phyloP scores from a whole-genome alignment of 1,140 invertebrate species.

The Drosophila melanica region DNA sequence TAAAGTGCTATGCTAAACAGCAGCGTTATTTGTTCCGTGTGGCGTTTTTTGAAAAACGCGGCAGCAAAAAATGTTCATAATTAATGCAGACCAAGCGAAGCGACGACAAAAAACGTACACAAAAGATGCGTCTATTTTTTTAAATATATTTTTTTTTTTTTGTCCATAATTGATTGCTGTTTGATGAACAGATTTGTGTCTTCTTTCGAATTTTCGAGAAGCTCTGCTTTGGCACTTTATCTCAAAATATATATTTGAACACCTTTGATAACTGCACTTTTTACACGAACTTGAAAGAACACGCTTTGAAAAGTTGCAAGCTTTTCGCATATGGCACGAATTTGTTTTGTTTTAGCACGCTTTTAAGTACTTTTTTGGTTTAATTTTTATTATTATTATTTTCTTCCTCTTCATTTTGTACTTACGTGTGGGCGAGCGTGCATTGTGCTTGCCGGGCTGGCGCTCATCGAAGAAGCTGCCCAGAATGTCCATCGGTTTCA shows the following conservation, averaged over 20 bases:
- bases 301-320: background rate
- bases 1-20: slow-evolving; percentile 71
- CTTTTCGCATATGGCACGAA: background rate
- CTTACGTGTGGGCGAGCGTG: slow-evolving; percentile 80
- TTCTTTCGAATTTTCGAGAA: slow-evolving; percentile 49
- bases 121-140: slow-evolving; percentile 22
- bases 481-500: slow-evolving; percentile 70
- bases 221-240: slow-evolving; percentile 15
- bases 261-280: background rate
- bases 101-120: slow-evolving; percentile 2
- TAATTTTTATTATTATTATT: background rate
- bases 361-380: too few species aligned
- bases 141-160: slow-evolving; percentile 11
- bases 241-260: slow-evolving; percentile 7
- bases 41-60: slow-evolving; percentile 2
- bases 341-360: too few species aligned
- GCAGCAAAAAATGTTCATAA: slow-evolving; percentile 45
- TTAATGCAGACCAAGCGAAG: slow-evolving; percentile 46
- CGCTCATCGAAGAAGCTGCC: slow-evolving; percentile 79
- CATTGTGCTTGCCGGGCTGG: slow-evolving; percentile 51
- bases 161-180: slow-evolving; percentile 16
- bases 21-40: slow-evolving; percentile 45
- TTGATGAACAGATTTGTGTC: slow-evolving; percentile 11
- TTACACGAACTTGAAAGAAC: too few species aligned
- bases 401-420: slow-evolving; percentile 15